phyloP scores from a whole-genome alignment of 2,113 vertebrate genomes.

The Anseranas semipalmata region DNA sequence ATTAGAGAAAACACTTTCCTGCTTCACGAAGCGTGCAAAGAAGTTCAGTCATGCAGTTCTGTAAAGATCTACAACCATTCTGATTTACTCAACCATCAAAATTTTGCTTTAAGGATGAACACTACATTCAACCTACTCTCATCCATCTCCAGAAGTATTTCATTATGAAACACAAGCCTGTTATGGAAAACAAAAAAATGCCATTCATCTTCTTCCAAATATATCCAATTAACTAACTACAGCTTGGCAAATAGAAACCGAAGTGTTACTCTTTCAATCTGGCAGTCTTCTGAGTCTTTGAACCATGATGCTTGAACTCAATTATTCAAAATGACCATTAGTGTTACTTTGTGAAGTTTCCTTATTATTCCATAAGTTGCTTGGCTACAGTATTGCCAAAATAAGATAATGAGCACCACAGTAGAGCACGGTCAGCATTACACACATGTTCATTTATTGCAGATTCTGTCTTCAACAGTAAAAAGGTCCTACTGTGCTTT shows the following conservation, averaged over 20 bases:
- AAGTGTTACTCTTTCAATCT: background rate
- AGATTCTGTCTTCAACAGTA: background rate
- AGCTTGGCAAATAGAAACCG: background rate
- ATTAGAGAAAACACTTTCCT: constrained; percentile 21
- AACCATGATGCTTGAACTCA: background rate
- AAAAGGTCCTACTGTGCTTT: background rate
- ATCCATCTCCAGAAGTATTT: constrained; percentile 32
- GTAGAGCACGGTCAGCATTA: background rate
- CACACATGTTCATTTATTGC: background rate
- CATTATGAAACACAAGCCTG: constrained; percentile 37
- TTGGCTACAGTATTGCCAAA: background rate
- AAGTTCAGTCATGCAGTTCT: constrained; percentile 53
- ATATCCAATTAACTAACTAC: constrained; percentile 46
- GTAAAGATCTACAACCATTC: constrained; percentile 25
- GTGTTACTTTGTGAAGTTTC: background rate
- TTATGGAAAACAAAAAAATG: background rate
- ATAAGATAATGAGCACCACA: background rate
- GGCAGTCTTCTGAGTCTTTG: constrained; percentile 15
- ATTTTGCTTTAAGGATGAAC: constrained; percentile 31
- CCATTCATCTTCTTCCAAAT: constrained; percentile 53
- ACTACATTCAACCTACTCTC: background rate
- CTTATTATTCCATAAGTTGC: background rate
- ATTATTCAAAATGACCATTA: constrained; percentile 7
- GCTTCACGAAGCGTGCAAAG: constrained; percentile 24
- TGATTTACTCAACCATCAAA: constrained; percentile 54